Evolutionary conservation across 2,888 invertebrate genomes (phyloP).

Genomic region (Agriopis marginaria): DNA sequence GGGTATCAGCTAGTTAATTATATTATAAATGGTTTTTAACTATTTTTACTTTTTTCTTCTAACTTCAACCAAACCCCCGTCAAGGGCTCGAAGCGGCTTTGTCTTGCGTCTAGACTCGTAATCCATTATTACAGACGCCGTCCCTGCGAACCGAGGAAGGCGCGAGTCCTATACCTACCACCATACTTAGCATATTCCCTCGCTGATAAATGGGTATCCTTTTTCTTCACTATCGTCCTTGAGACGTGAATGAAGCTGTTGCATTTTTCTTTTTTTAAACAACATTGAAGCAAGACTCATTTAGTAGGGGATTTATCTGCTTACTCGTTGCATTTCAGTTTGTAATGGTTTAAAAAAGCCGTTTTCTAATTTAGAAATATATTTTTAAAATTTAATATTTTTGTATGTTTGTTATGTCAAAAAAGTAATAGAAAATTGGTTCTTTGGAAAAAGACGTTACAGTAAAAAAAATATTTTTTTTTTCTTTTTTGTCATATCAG

Average conservation of each 20-base stretch:
- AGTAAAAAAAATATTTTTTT: no score
- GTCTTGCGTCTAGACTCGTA: constrained; percentile 82
- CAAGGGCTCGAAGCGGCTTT: constrained; percentile 77
- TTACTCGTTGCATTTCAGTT: constrained; percentile 38
- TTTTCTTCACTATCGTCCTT: constrained; percentile 73
- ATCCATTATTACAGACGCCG: constrained; percentile 81
- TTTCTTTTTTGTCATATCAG: no score
- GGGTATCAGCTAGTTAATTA: no score
- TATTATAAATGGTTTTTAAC: no score
- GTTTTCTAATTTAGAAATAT: not conserved
- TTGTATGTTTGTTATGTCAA: no score
- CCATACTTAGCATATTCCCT: constrained; percentile 78
- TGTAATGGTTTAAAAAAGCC: constrained; percentile 13
- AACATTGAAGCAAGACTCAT: constrained; percentile 40
- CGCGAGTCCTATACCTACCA: constrained; percentile 64
- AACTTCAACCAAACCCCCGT: constrained; percentile 40
- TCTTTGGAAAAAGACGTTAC: no score
- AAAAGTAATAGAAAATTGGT: no score
- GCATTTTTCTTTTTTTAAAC: constrained; percentile 71
- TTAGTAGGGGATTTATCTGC: constrained; percentile 43
- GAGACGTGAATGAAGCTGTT: constrained; percentile 72
- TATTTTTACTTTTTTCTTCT: constrained; percentile 17
- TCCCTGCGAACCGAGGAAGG: constrained; percentile 61
- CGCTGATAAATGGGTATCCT: constrained; percentile 77
- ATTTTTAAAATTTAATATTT: not conserved